Conservation (phyloP, 2,888 invertebrate species). For the Elegia similella region DNA sequence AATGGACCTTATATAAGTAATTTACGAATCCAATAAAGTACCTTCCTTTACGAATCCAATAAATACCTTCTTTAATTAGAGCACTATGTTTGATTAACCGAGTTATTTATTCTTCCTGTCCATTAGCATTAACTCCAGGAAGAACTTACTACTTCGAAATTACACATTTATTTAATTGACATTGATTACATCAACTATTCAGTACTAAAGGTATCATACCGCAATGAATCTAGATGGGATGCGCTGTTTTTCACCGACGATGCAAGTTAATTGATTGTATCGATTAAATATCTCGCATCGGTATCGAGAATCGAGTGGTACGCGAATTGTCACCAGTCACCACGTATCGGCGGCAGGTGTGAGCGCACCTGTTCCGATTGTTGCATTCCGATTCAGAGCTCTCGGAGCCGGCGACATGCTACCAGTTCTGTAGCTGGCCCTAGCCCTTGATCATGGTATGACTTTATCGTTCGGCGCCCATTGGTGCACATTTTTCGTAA, state of each 20-base stretch:
- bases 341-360: slow-evolving; percentile 55
- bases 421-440: too few species aligned
- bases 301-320: slow-evolving; percentile 30
- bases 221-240: slow-evolving; percentile 13
- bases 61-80: too few species aligned
- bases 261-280: slow-evolving; percentile 16
- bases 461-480: too few species aligned
- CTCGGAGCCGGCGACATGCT: slow-evolving; percentile 25
- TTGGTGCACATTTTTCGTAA: too few species aligned
- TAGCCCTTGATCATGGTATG: too few species aligned
- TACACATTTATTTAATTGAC: slow-evolving; percentile 13
- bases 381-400: slow-evolving; percentile 59
- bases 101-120: slow-evolving; percentile 9
- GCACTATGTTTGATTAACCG: background rate
- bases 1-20: too few species aligned
- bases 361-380: slow-evolving; percentile 63
- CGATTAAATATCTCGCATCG: slow-evolving; percentile 22
- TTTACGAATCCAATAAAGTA: too few species aligned
- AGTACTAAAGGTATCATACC: background rate
- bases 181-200: slow-evolving; percentile 12
- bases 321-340: slow-evolving; percentile 38
- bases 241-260: slow-evolving; percentile 15
- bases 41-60: too few species aligned
- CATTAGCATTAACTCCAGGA: slow-evolving; percentile 5
- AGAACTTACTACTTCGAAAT: slow-evolving; percentile 6